Evolutionary conservation across 2,888 invertebrate genomes (phyloP), one percentile per base, ranked within the genome.

Genomic region (Zhuqinia jingwanae): DNA sequence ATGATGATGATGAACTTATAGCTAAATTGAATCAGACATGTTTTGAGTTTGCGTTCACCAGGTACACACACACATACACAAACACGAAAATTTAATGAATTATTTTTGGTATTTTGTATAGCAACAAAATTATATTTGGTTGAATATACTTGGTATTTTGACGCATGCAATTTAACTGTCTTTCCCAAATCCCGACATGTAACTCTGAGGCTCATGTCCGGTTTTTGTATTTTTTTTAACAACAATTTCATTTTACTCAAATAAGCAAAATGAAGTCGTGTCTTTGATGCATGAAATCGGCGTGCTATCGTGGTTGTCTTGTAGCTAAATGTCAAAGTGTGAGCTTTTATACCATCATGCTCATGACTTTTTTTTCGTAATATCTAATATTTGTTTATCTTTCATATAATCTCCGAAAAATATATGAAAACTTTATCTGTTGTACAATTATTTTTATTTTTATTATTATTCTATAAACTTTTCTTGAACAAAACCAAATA

Each of bases 281-380:
- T 20, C 42, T 65, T 65, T 65, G n/a, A 10, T 20, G 42, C 65
- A 65, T 42, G 65, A 65, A 27, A 63, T 42, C 1, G 10, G 42
- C 65, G 10, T 30, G 20, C 20, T 42, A 17, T 42, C 15, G 65
- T 20, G 42, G 17, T 20, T 30, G 50, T 17, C 42, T 20, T n/a
- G 25, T n/a, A n/a, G n/a, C n/a, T 17, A 20, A 65, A 65, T 65
- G 65, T 65, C 65, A 65, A 65, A n/a, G 36, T n/a, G n/a, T n/a
- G n/a, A n/a, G n/a, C n/a, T 63, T 15, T 63, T 17, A 17, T 30
- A 65, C 2, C 17, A 8, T 65, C 11, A 10, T 60, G 30, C 42
- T 65, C 13, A 42, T 65, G n/a, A 17, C 8, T n/a, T 30, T 17
- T n/a, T n/a, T 30, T 17, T n/a, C 10, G 42, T n/a, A 42, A 17